Percentiles rank a stretch among this genome's conserved stretches.
phyloP scores from a whole-genome alignment of 1,140 invertebrate species.

The Latrodectus geometricus region DNA sequence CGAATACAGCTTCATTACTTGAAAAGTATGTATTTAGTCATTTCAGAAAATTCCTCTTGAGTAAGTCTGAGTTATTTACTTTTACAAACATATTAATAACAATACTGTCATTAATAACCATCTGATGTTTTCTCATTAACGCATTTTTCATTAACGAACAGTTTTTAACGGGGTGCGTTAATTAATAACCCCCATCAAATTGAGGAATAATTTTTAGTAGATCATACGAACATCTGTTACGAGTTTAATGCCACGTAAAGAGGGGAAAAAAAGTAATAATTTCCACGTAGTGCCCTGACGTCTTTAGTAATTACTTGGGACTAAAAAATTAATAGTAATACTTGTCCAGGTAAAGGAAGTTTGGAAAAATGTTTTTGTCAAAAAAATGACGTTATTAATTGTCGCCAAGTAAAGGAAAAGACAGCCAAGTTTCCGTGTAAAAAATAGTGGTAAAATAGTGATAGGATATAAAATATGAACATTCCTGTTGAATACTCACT shows the following conservation, averaged over 20 bases:
- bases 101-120: neutral
- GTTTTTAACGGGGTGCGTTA: neutral
- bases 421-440: too few relatives aligned
- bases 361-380: neutral
- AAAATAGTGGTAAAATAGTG: too few relatives aligned
- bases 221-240: neutral
- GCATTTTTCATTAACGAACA: neutral
- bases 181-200: neutral
- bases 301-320: neutral
- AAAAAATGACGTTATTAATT: neutral
- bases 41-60: neutral
- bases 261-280: neutral
- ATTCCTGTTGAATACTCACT: too few relatives aligned
- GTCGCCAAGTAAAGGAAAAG: neutral
- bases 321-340: neutral
- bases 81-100: neutral
- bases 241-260: neutral
- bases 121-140: slow-evolving; percentile 1
- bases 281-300: neutral
- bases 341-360: neutral
- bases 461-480: too few relatives aligned
- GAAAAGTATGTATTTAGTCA: too few relatives aligned
- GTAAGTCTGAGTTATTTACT: neutral
- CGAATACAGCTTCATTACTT: too few relatives aligned
- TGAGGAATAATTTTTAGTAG: neutral